A percentile compares a stretch with the other conserved stretches of the same genome.
Conservation (phyloP, 2,113 vertebrate genomes). For the Dasyornis broadbenti region DNA sequence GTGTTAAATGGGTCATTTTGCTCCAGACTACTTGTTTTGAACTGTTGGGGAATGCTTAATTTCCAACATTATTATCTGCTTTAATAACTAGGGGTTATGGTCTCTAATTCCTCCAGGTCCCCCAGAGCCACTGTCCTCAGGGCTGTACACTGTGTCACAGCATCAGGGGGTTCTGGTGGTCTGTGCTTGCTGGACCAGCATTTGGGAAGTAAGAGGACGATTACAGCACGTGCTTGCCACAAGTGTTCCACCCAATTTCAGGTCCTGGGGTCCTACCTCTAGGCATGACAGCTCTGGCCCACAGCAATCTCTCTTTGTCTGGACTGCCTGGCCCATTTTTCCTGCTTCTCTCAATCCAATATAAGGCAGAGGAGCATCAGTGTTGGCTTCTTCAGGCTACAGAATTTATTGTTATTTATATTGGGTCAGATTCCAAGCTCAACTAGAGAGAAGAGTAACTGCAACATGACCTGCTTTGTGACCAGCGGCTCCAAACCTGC, state of each 20-base stretch:
- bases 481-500: conserved; percentile 15
- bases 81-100: background rate
- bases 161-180: background rate
- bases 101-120: background rate
- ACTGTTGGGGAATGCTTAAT: background rate
- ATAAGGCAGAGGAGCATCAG: background rate
- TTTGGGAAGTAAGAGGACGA: background rate
- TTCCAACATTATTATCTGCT: background rate
- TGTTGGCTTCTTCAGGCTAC: background rate
- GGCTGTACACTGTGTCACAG: background rate
- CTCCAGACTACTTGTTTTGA: background rate
- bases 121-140: background rate
- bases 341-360: background rate
- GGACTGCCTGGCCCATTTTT: background rate
- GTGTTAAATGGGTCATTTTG: background rate
- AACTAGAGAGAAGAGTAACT: background rate
- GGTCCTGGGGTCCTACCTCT: background rate
- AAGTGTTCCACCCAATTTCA: background rate
- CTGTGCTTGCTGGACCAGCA: background rate
- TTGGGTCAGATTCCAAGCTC: conserved; percentile 17
- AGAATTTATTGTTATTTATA: conserved; percentile 28
- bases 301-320: background rate
- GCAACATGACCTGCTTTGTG: background rate
- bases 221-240: background rate
- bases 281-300: background rate